These are phyloP conservation scores for Pipa parva DNA, from an alignment of 2,113 vertebrate genomes.

Conservation along the genomic window DNA sequence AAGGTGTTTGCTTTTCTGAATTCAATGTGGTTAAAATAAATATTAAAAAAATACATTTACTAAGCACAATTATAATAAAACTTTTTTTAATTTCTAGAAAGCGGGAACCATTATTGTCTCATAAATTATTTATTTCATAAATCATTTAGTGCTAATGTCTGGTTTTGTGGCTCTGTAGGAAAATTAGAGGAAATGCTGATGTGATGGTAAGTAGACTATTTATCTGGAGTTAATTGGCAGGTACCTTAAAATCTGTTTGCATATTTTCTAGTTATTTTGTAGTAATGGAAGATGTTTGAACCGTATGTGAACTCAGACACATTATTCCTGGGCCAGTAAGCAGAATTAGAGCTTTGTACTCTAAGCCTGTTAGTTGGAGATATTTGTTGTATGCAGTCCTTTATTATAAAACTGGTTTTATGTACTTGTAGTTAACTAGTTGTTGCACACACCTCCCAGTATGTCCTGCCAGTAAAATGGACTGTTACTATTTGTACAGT, in stretches of 20 bases:
- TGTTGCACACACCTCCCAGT: background rate
- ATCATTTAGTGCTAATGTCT: too few relatives aligned
- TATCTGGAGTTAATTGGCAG: background rate
- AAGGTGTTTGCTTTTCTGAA: too few relatives aligned
- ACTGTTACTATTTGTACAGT: too few relatives aligned
- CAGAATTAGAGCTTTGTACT: background rate
- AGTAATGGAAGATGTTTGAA: background rate
- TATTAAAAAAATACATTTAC: too few relatives aligned
- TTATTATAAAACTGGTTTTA: background rate
- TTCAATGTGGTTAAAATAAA: too few relatives aligned
- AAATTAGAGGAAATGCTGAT: background rate
- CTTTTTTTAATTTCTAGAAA: too few relatives aligned
- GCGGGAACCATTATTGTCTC: too few relatives aligned
- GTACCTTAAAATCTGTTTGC: background rate
- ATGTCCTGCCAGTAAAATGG: too few relatives aligned
- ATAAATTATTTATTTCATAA: too few relatives aligned
- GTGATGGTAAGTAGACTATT: background rate
- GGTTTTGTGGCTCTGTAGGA: background rate
- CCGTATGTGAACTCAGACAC: background rate
- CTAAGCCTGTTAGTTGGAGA: background rate
- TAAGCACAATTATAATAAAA: too few relatives aligned
- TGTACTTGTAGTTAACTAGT: background rate
- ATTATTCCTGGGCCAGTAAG: background rate
- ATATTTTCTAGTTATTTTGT: background rate
- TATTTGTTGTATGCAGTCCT: too few relatives aligned